Conservation (phyloP, 2,888 invertebrate species). For the Sussaba pulchella region DNA sequence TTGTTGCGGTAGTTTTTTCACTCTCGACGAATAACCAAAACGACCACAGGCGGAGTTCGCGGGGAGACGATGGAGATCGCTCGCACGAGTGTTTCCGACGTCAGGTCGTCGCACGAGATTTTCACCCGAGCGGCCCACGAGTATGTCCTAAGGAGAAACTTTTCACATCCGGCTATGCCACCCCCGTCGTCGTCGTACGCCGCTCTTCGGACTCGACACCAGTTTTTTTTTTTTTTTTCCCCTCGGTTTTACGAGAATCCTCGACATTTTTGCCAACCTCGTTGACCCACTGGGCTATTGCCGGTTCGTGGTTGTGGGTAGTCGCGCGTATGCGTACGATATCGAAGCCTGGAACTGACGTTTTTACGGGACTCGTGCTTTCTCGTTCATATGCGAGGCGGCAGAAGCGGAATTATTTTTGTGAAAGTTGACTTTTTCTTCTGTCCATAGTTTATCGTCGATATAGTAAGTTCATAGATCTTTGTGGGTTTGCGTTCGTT, state of each 20-base stretch:
- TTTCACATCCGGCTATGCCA: background rate
- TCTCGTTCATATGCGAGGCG: background rate
- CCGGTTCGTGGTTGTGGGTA: background rate
- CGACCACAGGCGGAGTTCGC: background rate
- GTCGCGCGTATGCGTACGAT: background rate
- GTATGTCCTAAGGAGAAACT: background rate
- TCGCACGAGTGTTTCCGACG: background rate
- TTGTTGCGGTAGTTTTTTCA: background rate
- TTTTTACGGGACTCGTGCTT: conserved; percentile 4
- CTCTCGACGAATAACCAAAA: background rate
- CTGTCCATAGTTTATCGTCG: too few relatives aligned
- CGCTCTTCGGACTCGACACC: background rate
- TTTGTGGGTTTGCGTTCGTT: too few relatives aligned
- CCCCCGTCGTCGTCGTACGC: background rate
- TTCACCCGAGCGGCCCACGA: background rate
- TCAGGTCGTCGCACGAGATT: conserved; percentile 4
- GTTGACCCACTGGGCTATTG: conserved; percentile 49
- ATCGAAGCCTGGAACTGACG: background rate
- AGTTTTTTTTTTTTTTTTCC: conserved; percentile 14
- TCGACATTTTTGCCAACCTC: conserved; percentile 26
- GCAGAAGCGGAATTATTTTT: background rate
- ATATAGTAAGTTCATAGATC: too few relatives aligned
- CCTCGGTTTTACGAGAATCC: conserved; percentile 41
- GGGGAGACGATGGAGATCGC: background rate
- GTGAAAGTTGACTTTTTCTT: background rate